These are phyloP conservation scores for Orius insidiosus DNA, from an alignment of 1,140 invertebrate species.

Conservation along the genomic window DNA sequence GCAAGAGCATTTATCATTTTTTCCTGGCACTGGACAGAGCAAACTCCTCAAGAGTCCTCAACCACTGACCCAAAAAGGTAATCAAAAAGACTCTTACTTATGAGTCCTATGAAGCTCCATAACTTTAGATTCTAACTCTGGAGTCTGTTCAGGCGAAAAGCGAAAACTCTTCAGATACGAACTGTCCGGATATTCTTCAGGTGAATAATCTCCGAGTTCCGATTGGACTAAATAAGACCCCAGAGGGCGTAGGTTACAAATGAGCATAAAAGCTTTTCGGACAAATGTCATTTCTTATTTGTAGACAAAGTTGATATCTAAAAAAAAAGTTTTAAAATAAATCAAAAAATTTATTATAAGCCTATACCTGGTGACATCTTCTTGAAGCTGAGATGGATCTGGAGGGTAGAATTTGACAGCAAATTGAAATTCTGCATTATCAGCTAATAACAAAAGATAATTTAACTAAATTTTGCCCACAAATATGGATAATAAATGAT, in stretches of 20 bases:
- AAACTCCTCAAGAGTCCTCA: too few relatives aligned
- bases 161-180: conserved; percentile 79
- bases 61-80: not conserved
- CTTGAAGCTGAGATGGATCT: conserved; percentile 88
- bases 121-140: conserved; percentile 87
- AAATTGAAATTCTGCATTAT: conserved; percentile 88
- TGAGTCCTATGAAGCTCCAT: conserved; percentile 89
- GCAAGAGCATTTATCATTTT: too few relatives aligned
- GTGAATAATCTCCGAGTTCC: conserved; percentile 90
- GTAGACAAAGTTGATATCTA: conserved; percentile 86
- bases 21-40: too few relatives aligned
- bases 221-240: conserved; percentile 96
- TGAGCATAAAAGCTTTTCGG: conserved; percentile 83
- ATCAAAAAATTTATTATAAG: not conserved
- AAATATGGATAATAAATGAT: too few relatives aligned
- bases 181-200: conserved; percentile 46
- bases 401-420: conserved; percentile 99
- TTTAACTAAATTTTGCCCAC: not conserved
- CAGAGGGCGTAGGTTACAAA: conserved; percentile 92
- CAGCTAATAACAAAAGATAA: conserved; percentile 36
- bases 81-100: conserved; percentile 46
- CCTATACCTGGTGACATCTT: conserved; percentile 75
- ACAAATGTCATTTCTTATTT: conserved; percentile 89
- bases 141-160: conserved; percentile 78
- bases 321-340: conserved; percentile 18